phyloP scores from a whole-genome alignment of 2,797 vertebrate species.

The Champsocephalus gunnari region DNA sequence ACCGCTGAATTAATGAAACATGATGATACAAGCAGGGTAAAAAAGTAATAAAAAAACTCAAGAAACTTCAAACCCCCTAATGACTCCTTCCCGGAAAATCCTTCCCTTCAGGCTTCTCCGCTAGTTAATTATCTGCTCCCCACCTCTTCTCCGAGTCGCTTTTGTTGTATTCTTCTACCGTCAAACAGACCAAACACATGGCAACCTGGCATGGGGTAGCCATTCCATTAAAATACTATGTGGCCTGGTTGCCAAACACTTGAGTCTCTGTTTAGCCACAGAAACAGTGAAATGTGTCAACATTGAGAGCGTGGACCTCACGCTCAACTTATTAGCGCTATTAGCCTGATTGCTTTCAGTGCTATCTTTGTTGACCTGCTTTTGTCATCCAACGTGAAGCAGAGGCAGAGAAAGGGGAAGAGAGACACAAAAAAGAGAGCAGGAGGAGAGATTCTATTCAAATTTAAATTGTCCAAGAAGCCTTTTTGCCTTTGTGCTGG shows the following conservation, averaged over 20 bases:
- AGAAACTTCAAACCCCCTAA: conserved; percentile 32
- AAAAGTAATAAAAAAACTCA: conserved; percentile 20
- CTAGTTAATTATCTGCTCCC: conserved; percentile 80
- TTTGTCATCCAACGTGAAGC: conserved; percentile 70
- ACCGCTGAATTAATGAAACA: conserved; percentile 41
- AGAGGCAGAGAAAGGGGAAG: conserved; percentile 55
- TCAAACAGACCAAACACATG: conserved; percentile 74
- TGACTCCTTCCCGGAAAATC: conserved; percentile 49
- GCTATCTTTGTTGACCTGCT: conserved; percentile 81
- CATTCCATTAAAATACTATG: conserved; percentile 80
- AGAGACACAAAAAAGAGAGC: conserved; percentile 39
- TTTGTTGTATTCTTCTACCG: conserved; percentile 71
- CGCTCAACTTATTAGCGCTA: conserved; percentile 86
- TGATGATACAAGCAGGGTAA: conserved; percentile 27
- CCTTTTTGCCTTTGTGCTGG: conserved; percentile 80
- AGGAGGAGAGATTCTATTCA: conserved; percentile 78
- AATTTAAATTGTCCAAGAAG: conserved; percentile 82
- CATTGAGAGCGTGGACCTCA: conserved; percentile 76
- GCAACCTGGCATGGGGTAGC: conserved; percentile 75
- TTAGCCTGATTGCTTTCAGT: conserved; percentile 85
- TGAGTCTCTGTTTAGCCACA: conserved; percentile 83
- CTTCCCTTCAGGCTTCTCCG: conserved; percentile 59
- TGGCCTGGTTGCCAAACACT: conserved; percentile 83
- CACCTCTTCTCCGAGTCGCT: conserved; percentile 59
- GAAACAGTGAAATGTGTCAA: conserved; percentile 86